Conservation (phyloP, 2,888 invertebrate genomes). For the Stenichneumon culpator region DNA sequence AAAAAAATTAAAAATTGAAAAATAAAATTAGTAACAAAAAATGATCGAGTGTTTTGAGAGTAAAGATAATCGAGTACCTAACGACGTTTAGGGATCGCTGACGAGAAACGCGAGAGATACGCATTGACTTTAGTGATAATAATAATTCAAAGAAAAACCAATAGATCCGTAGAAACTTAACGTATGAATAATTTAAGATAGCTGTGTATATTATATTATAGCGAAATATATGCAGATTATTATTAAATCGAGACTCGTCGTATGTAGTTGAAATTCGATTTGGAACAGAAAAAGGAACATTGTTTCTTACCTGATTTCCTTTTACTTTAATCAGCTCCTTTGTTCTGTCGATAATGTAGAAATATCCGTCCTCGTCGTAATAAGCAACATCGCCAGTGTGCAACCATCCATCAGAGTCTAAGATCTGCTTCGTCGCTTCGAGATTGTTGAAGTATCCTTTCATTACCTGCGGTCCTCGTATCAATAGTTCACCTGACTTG, state of each 20-base stretch:
- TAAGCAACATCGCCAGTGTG: slow-evolving; percentile 93
- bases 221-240: slow-evolving; percentile 82
- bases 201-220: slow-evolving; percentile 84
- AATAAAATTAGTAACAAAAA: background rate
- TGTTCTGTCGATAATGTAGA: slow-evolving; percentile 92
- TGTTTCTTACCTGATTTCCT: slow-evolving; percentile 90
- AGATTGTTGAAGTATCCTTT: slow-evolving; percentile 93
- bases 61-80: background rate
- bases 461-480: slow-evolving; percentile 93
- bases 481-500: slow-evolving; percentile 90
- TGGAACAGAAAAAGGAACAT: background rate
- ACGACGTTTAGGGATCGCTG: slow-evolving; percentile 17
- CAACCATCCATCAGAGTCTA: slow-evolving; percentile 92
- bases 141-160: slow-evolving; percentile 70
- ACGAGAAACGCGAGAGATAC: slow-evolving; percentile 9
- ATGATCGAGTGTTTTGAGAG: background rate
- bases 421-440: slow-evolving; percentile 90
- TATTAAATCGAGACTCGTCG: slow-evolving; percentile 70
- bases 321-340: slow-evolving; percentile 95
- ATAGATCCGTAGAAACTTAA: slow-evolving; percentile 73
- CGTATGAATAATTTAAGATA: slow-evolving; percentile 79
- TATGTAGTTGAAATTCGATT: slow-evolving; percentile 16
- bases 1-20: background rate
- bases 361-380: slow-evolving; percentile 91
- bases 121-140: slow-evolving; percentile 56